Conservation (phyloP, 2,888 invertebrate species). For the Drosophila cyrtoloma region DNA sequence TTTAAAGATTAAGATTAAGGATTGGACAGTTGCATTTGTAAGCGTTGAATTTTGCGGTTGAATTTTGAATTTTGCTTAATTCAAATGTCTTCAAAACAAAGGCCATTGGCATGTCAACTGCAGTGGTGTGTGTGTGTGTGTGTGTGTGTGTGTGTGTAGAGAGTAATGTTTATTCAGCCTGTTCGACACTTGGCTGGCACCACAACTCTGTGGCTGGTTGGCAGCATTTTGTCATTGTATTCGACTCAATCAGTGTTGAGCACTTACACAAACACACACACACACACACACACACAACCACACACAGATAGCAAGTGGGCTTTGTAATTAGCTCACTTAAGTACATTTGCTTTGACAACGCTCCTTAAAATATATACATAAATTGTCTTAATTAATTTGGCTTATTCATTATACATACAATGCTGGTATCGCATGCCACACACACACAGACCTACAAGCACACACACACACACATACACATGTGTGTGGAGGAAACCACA, state of each 20-base stretch:
- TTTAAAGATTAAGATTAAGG: too few relatives aligned
- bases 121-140: slow-evolving; percentile 12
- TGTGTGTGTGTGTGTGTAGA: background rate
- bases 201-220: slow-evolving; percentile 47
- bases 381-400: slow-evolving; percentile 76
- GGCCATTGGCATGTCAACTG: slow-evolving; percentile 62
- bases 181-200: slow-evolving; percentile 7
- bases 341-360: slow-evolving; percentile 77
- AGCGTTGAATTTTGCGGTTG: slow-evolving; percentile 3
- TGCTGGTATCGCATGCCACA: slow-evolving; percentile 9
- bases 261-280: slow-evolving; percentile 10
- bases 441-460: background rate
- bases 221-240: slow-evolving; percentile 50
- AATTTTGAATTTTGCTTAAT: slow-evolving; percentile 58
- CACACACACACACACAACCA: background rate
- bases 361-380: slow-evolving; percentile 59
- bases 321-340: slow-evolving; percentile 75
- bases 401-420: slow-evolving; percentile 68
- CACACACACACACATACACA: background rate
- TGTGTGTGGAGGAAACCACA: slow-evolving; percentile 2
- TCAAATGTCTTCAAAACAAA: slow-evolving; percentile 71
- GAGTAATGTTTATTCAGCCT: slow-evolving; percentile 41
- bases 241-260: slow-evolving; percentile 64
- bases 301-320: background rate
- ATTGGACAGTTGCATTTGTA: background rate